These are phyloP conservation scores for Troides aeacus DNA, from an alignment of 2,888 invertebrate genomes.

Conservation along the genomic window DNA sequence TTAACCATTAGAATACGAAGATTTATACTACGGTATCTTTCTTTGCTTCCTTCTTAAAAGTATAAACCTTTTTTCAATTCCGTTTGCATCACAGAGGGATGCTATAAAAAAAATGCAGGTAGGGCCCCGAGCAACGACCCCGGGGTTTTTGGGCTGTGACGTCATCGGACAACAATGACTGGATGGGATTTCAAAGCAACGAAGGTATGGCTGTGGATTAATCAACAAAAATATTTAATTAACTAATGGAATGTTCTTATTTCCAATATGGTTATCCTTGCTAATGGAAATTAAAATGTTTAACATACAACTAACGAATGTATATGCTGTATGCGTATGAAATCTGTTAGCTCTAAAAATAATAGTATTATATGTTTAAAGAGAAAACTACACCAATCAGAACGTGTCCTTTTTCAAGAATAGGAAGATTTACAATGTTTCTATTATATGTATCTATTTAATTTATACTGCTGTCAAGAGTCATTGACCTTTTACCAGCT, in stretches of 20 bases:
- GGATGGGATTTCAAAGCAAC: conserved; percentile 48
- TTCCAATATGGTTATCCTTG: background rate
- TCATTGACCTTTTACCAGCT: conserved; percentile 75
- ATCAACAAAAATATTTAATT: conserved; percentile 16
- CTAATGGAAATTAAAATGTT: background rate
- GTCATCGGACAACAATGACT: conserved; percentile 54
- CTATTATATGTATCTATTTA: conserved; percentile 70
- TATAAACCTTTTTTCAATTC: conserved; percentile 50
- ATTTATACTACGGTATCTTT: too few relatives aligned
- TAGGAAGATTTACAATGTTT: conserved; percentile 58
- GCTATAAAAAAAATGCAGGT: conserved; percentile 75
- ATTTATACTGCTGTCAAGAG: conserved; percentile 71
- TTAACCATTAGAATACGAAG: too few relatives aligned
- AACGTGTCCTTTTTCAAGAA: conserved; percentile 9
- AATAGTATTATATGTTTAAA: background rate
- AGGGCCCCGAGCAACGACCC: conserved; percentile 74
- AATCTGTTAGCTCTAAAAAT: background rate
- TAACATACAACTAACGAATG: background rate
- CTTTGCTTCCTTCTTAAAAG: too few relatives aligned
- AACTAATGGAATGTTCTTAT: conserved; percentile 14
- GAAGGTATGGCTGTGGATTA: conserved; percentile 39
- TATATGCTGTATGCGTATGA: background rate
- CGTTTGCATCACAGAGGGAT: conserved; percentile 67
- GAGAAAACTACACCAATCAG: conserved; percentile 24
- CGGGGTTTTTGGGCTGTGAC: conserved; percentile 62